Conservation (phyloP, 2,113 vertebrate species). For the Carettochelys insculpta region DNA sequence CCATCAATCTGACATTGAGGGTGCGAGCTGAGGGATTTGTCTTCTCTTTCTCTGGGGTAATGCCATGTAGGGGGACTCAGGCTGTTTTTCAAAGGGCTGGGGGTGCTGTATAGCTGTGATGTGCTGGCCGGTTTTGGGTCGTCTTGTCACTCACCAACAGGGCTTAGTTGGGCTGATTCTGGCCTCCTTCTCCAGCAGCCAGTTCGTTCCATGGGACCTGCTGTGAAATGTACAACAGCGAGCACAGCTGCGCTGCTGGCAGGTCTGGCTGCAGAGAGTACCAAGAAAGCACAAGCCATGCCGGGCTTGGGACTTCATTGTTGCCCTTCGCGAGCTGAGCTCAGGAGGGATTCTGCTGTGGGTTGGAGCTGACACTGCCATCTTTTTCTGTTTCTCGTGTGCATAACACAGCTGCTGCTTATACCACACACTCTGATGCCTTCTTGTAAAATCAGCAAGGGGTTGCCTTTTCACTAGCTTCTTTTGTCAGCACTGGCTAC, state of each 20-base stretch:
- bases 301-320: background rate
- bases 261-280: accelerated
- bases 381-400: background rate
- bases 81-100: background rate
- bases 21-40: background rate
- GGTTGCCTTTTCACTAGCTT: background rate
- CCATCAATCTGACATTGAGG: background rate
- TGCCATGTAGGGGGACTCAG: background rate
- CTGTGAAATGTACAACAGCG: no score
- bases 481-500: background rate
- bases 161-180: background rate
- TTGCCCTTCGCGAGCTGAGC: background rate
- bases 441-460: background rate
- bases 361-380: background rate
- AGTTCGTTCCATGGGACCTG: background rate
- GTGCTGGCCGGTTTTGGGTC: accelerated
- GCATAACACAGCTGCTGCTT: accelerated
- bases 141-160: background rate
- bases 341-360: background rate
- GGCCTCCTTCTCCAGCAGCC: background rate
- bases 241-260: background rate
- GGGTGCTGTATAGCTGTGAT: background rate
- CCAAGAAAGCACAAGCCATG: background rate
- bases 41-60: background rate
- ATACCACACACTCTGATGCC: accelerated